These are phyloP conservation scores for Noctua fimbriata DNA, from an alignment of 2,888 invertebrate species.

Conservation along the genomic window DNA sequence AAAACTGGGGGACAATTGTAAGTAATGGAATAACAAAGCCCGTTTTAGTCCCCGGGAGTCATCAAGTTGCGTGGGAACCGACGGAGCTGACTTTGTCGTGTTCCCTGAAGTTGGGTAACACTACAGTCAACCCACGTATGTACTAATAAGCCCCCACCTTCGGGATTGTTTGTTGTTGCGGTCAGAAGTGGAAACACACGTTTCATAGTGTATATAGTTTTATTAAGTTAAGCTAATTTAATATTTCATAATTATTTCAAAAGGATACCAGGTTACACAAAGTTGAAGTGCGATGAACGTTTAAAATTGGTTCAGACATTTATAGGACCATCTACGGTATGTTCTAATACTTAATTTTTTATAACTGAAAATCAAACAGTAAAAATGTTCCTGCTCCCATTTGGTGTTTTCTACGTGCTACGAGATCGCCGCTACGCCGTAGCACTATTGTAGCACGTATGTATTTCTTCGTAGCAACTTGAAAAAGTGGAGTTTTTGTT, in stretches of 20 bases:
- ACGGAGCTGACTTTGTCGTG: slow-evolving; percentile 40
- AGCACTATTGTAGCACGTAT: slow-evolving; percentile 11
- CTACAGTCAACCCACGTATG: slow-evolving; percentile 9
- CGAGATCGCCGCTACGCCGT: slow-evolving; percentile 11
- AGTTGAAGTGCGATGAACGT: background rate
- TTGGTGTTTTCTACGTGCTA: slow-evolving; percentile 16
- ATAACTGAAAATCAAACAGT: slow-evolving; percentile 3
- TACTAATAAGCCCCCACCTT: slow-evolving; percentile 27
- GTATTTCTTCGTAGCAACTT: slow-evolving; percentile 3
- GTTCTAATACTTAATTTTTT: background rate
- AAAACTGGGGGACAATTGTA: slow-evolving; percentile 45
- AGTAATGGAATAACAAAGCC: slow-evolving; percentile 58
- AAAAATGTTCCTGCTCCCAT: background rate
- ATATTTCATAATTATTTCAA: background rate
- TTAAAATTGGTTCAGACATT: background rate
- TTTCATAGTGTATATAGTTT: background rate
- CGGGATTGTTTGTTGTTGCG: slow-evolving; percentile 25
- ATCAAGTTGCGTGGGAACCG: slow-evolving; percentile 41
- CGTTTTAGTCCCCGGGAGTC: slow-evolving; percentile 29
- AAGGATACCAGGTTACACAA: background rate
- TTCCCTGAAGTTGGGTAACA: slow-evolving; percentile 27
- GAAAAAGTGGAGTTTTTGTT: background rate
- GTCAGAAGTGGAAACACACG: slow-evolving; percentile 3
- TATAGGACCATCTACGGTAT: accelerated
- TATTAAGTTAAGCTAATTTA: background rate